Conservation (phyloP, 2,797 vertebrate species). For the Tapera naevia region DNA sequence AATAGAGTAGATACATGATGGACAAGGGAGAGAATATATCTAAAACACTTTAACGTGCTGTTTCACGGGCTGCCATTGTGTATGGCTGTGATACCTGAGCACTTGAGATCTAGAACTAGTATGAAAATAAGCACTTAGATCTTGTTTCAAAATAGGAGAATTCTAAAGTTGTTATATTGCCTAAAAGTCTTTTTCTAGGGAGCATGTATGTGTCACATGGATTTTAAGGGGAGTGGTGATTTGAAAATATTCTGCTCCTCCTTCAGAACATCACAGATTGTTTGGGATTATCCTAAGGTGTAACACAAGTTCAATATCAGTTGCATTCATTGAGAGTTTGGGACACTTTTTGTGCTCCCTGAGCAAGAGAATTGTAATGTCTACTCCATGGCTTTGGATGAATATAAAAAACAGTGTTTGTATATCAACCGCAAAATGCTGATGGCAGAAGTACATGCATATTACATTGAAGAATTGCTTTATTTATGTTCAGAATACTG, state of each 20-base stretch:
- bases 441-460: not conserved
- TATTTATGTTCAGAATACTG: not conserved
- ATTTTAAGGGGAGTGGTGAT: not conserved
- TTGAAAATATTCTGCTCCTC: not conserved
- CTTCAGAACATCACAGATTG: not conserved
- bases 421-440: not conserved
- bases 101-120: not conserved
- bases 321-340: not conserved
- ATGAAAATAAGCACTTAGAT: not conserved
- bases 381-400: not conserved
- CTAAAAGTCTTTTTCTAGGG: not conserved
- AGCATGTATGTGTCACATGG: not conserved
- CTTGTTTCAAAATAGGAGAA: not conserved
- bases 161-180: not conserved
- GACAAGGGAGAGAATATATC: not conserved
- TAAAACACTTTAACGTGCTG: not conserved
- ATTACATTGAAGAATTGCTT: not conserved
- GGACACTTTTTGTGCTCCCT: not conserved
- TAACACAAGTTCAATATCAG: not conserved
- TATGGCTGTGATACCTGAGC: not conserved
- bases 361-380: not conserved
- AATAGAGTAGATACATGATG: not conserved
- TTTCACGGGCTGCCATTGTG: not conserved
- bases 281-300: not conserved
- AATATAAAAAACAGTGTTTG: not conserved